phyloP scores from a whole-genome alignment of 2,888 invertebrate species.

The Coecobrya sp. region DNA sequence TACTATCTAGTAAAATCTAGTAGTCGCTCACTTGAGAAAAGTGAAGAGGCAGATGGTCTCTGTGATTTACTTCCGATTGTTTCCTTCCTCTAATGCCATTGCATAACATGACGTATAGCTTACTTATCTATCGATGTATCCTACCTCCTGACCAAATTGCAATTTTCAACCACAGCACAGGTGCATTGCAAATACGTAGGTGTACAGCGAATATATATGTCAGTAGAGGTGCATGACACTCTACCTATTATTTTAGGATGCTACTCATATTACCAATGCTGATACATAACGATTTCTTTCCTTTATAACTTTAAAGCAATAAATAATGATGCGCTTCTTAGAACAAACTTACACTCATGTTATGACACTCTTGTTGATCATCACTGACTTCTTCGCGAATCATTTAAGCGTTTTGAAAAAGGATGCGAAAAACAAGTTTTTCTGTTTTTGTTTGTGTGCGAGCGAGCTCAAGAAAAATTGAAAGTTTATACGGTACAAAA shows the following conservation, averaged over 20 bases:
- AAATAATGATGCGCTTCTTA: neutral
- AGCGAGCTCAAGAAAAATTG: neutral
- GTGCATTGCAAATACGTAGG: too few species aligned
- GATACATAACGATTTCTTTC: too few species aligned
- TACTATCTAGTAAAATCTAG: neutral
- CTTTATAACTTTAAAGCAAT: neutral
- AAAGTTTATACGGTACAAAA: neutral
- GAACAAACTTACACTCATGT: neutral
- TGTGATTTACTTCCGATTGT: slow-evolving; percentile 38
- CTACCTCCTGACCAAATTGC: neutral
- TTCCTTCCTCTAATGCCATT: slow-evolving; percentile 8
- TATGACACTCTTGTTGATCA: too few species aligned
- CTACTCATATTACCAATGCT: too few species aligned
- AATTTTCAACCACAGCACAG: too few species aligned
- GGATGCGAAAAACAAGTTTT: neutral
- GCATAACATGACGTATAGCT: neutral
- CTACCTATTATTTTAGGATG: neutral
- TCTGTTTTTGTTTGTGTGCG: neutral
- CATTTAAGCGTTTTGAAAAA: too few species aligned
- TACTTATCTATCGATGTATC: neutral
- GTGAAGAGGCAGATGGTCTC: neutral
- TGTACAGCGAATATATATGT: neutral
- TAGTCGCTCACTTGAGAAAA: slow-evolving; percentile 8
- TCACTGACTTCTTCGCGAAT: neutral
- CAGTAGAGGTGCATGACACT: slow-evolving; percentile 6